Percentiles rank a stretch among this genome's conserved stretches.
Conservation (phyloP, 2,888 invertebrate genomes). For the Oxytorus armatus region DNA sequence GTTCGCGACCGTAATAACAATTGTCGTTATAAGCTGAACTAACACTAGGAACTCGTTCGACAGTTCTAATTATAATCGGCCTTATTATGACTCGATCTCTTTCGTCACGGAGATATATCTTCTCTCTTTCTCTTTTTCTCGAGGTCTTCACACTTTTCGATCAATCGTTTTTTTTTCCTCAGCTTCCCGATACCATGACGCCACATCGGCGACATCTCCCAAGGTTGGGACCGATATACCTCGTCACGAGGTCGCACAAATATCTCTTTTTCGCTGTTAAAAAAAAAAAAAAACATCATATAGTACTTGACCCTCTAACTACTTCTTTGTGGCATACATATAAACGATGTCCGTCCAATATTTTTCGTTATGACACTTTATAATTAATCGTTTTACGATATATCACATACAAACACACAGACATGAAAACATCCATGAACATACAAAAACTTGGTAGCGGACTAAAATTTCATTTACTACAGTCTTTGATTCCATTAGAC, state of each 20-base stretch:
- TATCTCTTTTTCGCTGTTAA: conserved; percentile 30
- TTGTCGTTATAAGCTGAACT: background rate
- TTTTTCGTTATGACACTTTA: conserved; percentile 45
- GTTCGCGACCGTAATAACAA: background rate
- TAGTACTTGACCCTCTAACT: conserved; percentile 41
- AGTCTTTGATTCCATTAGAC: conserved; percentile 45
- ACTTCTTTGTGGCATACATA: background rate
- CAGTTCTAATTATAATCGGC: conserved; percentile 44
- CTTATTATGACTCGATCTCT: conserved; percentile 31
- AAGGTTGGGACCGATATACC: conserved; percentile 67
- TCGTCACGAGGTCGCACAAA: conserved; percentile 58
- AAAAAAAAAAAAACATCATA: background rate
- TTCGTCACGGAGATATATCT: conserved; percentile 8
- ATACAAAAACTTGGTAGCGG: conserved; percentile 9
- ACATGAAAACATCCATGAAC: too few relatives aligned
- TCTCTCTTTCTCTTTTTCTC: conserved; percentile 43
- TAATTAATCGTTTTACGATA: conserved; percentile 39
- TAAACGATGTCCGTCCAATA: conserved; percentile 27
- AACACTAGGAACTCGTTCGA: conserved; percentile 14
- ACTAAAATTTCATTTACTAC: conserved; percentile 34
- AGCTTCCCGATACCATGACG: conserved; percentile 49
- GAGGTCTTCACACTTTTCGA: conserved; percentile 51
- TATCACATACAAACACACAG: background rate
- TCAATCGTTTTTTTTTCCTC: conserved; percentile 37
- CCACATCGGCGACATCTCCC: conserved; percentile 65